Evolutionary conservation across 2,113 vertebrate species (phyloP), one percentile per base, ranked within the genome.

Genomic region (Ploceus nigricollis): DNA sequence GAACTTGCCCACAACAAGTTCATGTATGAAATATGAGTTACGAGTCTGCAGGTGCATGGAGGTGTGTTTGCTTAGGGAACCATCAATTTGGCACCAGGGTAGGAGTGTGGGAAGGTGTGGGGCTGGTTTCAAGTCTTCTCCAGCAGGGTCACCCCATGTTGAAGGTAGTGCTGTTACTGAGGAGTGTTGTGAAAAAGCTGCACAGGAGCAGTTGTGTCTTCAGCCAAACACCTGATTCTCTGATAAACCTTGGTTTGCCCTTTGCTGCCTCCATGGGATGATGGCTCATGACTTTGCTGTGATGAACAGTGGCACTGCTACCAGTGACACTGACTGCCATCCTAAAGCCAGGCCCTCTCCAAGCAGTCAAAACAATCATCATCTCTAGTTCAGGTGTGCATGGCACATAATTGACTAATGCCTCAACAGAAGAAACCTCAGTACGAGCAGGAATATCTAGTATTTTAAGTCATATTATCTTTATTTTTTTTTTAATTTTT

Each of bases 1-100:
- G 19, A 37, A 18, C 44, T 19, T 54, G 27, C 23, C 53, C 4
- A 2, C n/a, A 28, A 9, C 8, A 37, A n/a, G n/a, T n/a, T n/a
- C n/a, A n/a, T n/a, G 4, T 11, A 9, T 0, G 0, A 44, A 37
- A 4, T 12, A 6, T 0, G 1, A 57, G 27, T 4, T 56, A 7
- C 39, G 64, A 66, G 61, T 25, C 18, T 2, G 4, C 24, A 79
- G 48, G 28, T 33, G 20, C 33, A 17, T 0, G 0, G 23, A 37
- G 37, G 4, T 18, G 37, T 5, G 2, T 33, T 44, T 63, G 30
- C 66, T 50, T 4, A 48, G 42, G 23, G 0, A 1, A 25, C 11
- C 10, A 1, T 16, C 39, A 15, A 27, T 39, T 9, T 48, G 75
- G 45, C 60, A 27, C 20, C 27, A 12, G 20, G 65, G 39, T 3